Conservation (phyloP, 1,140 invertebrate species). For the Latrodectus geometricus region DNA sequence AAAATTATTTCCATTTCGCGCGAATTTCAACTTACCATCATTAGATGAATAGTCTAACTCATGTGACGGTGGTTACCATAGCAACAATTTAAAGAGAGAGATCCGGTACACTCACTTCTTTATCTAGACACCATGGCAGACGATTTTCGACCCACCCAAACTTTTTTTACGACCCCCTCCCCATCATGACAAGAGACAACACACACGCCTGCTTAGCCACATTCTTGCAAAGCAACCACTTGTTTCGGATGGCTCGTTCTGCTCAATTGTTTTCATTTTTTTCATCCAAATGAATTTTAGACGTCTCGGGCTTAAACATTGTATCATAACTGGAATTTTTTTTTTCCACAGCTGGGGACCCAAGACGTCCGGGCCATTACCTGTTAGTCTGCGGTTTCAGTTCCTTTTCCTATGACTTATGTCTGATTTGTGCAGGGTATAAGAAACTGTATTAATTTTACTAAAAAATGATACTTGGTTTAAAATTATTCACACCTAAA, state of each 20-base stretch:
- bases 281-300: background rate
- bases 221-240: slow-evolving; percentile 20
- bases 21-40: background rate
- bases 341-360: background rate
- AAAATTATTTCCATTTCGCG: background rate
- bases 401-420: too few relatives aligned
- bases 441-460: too few relatives aligned
- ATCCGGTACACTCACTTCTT: slow-evolving; percentile 41
- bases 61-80: slow-evolving; percentile 9
- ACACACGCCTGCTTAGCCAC: slow-evolving; percentile 5
- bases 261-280: background rate
- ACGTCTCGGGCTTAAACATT: background rate
- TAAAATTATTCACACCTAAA: too few relatives aligned
- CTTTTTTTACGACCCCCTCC: slow-evolving; percentile 4
- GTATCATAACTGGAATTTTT: background rate
- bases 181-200: background rate
- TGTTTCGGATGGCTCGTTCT: slow-evolving; percentile 27
- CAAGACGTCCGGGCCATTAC: too few relatives aligned
- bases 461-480: too few relatives aligned
- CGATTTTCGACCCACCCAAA: slow-evolving; percentile 18
- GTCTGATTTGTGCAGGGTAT: too few relatives aligned
- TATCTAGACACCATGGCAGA: slow-evolving; percentile 41
- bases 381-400: too few relatives aligned
- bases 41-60: slow-evolving; percentile 15
- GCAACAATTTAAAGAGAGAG: slow-evolving; percentile 20